A percentile compares a stretch with the other conserved stretches of the same genome.
Evolutionary conservation across 1,140 invertebrate species (phyloP).

Genomic region (Neoseiulus cucumeris): DNA sequence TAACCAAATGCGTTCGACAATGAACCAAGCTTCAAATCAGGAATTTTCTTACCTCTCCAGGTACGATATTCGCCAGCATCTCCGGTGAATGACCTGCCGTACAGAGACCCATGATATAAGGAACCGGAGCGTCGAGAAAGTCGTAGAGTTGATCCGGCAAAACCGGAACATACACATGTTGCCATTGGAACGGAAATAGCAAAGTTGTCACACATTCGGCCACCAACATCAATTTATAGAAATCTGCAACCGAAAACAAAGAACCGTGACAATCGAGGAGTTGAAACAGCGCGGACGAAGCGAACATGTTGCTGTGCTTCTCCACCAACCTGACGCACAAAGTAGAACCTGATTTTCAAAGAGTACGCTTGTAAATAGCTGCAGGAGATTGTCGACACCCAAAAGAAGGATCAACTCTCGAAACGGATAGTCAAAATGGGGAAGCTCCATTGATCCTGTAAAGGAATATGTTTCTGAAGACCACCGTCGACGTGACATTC

Average conservation of each 20-base stretch:
- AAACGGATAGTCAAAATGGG: conserved; percentile 78
- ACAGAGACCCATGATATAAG: conserved; percentile 82
- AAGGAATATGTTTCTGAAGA: no score
- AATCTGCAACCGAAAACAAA: conserved; percentile 41
- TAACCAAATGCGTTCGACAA: background rate
- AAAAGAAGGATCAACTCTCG: conserved; percentile 61
- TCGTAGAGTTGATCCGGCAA: conserved; percentile 80
- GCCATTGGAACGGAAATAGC: conserved; percentile 88
- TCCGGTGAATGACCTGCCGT: conserved; percentile 16
- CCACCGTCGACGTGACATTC: no score
- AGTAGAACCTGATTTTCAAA: conserved; percentile 91
- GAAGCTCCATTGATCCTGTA: conserved; percentile 47
- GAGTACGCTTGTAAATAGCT: conserved; percentile 83
- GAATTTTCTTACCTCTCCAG: conserved; percentile 38
- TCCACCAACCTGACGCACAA: conserved; percentile 63
- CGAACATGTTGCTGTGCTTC: no score
- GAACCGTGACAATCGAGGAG: no score
- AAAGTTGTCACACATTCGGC: conserved; percentile 77
- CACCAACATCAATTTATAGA: conserved; percentile 85
- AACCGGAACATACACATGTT: conserved; percentile 96
- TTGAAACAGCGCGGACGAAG: no score
- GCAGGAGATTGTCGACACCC: conserved; percentile 69
- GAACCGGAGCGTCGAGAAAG: conserved; percentile 95
- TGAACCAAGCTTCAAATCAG: conserved; percentile 15
- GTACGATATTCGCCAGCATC: conserved; percentile 17